Evolutionary conservation across 2,113 vertebrate species (phyloP), one percentile per base, ranked within the genome.

Genomic region (Halcyon malimbica): DNA sequence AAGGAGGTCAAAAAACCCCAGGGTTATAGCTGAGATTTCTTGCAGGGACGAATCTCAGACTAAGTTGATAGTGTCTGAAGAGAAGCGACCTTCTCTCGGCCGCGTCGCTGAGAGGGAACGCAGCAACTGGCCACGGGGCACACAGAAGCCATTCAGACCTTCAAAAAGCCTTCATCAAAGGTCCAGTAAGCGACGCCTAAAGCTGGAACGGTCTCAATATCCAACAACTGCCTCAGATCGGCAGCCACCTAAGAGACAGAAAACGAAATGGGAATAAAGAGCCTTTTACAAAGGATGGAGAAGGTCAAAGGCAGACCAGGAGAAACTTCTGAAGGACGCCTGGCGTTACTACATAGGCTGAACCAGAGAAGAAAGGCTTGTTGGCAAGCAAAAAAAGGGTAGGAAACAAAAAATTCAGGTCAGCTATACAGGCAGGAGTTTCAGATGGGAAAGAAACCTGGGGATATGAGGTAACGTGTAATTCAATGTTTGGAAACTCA

Each of bases 401-500:
- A 48, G 17, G 26, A 71, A 77, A 71, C 42, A 74, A 80, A 33
- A 39, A 89, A 46, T 78, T 51, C 77, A 54, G 69, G 53, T 90
- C 67, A 57, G 25, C 16, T 63, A 63, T 4, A 26, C 76, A 76
- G 39, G 56, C 19, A 35, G 26, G 29, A 51, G 35, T 60, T 90
- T 69, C 75, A 80, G 67, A 69, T 83, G 54, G 46, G 48, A 86
- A 65, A 84, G 81, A 57, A 83, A 23, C 4, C 39, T 16, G 53
- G 46, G 54, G 48, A 79, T 53, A 82, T 15, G 62, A 89, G 74
- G 69, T 77, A 91, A 89, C n/a, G 2, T 33, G 83, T 75, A 94
- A 95, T 37, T 87, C 82, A 83, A 54, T 11, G 73, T 90, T 79
- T 87, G 73, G 87, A 79, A 93, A 95, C 53, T 68, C 48, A 68